phyloP scores from a whole-genome alignment of 2,888 invertebrate genomes.

The Melieria crassipennis region DNA sequence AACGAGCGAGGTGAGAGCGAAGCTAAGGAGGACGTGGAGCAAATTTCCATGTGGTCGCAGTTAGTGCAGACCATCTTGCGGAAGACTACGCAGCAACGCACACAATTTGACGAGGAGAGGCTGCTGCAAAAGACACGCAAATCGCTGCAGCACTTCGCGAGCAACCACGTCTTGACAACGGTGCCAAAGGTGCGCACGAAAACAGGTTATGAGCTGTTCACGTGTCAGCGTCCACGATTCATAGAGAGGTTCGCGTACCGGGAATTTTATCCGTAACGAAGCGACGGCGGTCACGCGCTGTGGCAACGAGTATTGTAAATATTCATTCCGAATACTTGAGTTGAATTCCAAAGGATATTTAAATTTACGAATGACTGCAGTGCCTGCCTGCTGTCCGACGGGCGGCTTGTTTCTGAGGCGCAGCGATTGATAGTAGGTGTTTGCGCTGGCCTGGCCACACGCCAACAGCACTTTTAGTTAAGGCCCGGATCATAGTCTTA shows the following conservation, averaged over 20 bases:
- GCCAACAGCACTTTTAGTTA: too few species aligned
- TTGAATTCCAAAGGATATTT: slow-evolving; percentile 5
- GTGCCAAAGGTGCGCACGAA: slow-evolving; percentile 17
- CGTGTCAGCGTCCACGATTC: slow-evolving; percentile 78
- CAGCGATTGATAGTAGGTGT: too few species aligned
- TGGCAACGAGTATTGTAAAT: slow-evolving; percentile 4
- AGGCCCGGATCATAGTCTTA: too few species aligned
- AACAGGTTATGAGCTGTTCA: slow-evolving; percentile 74
- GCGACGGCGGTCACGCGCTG: not conserved
- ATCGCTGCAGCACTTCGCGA: slow-evolving; percentile 72
- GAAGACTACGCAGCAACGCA: slow-evolving; percentile 67
- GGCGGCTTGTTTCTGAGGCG: too few species aligned
- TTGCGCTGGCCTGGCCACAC: too few species aligned
- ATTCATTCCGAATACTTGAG: slow-evolving; percentile 19
- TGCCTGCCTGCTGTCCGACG: too few species aligned
- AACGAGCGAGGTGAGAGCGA: slow-evolving; percentile 13
- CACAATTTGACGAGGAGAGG: slow-evolving; percentile 75
- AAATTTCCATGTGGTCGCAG: slow-evolving; percentile 67
- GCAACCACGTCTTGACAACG: slow-evolving; percentile 47
- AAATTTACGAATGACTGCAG: not conserved
- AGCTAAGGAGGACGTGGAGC: slow-evolving; percentile 25
- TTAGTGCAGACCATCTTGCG: slow-evolving; percentile 71
- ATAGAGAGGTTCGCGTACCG: slow-evolving; percentile 59
- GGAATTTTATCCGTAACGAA: slow-evolving; percentile 53
- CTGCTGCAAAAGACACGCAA: slow-evolving; percentile 75